Evolutionary conservation across 2,888 invertebrate species (phyloP), one percentile per base, ranked within the genome.

Genomic region (Anagyrus pseudococci): DNA sequence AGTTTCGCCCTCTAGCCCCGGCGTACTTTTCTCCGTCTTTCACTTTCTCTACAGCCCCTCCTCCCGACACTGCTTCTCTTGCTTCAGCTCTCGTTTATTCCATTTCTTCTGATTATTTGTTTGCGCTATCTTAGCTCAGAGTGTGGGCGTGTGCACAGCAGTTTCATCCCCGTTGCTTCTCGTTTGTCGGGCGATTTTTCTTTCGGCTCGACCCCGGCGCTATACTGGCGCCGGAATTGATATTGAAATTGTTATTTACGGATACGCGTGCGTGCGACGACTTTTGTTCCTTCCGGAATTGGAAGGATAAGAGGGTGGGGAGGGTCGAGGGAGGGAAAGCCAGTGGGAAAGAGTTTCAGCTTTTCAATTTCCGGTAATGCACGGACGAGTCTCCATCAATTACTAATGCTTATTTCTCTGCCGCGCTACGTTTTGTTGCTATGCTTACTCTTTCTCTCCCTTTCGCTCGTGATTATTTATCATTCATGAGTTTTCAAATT

Each of bases 171-270:
- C n/a, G 37, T 46, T 50, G 19, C 33, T 50, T 41, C 62, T 52
- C 23, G 54, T 62, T 62, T 62, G 46, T 57, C 54, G 43, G 57
- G 26, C 47, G 59, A 59, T 55, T 63, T 48, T 58, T 62, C 58
- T 43, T 44, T n/a, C n/a, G n/a, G n/a, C n/a, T n/a, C n/a, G n/a
- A 44, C n/a, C 15, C 44, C 19, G 7, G 23, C 47, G 22, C 8
- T 10, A 17, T 6, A 10, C 6, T 19, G 37, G 25, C 37, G n/a
- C n/a, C 19, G 46, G 4, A 65, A 65, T 65, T 61, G 61, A 65
- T 65, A 65, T 61, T 55, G 64, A 58, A 55, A 65, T 58, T 50
- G 54, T 65, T 65, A 61, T 58, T 65, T 61, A 61, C 64, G 58
- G 52, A 54, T 29, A 55, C 19, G 52, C 4, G 55, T 23, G 29